A percentile compares a stretch with the other conserved stretches of the same genome.
Evolutionary conservation across 2,113 vertebrate genomes (phyloP).

Genomic region (Ivindomyrus marchei): DNA sequence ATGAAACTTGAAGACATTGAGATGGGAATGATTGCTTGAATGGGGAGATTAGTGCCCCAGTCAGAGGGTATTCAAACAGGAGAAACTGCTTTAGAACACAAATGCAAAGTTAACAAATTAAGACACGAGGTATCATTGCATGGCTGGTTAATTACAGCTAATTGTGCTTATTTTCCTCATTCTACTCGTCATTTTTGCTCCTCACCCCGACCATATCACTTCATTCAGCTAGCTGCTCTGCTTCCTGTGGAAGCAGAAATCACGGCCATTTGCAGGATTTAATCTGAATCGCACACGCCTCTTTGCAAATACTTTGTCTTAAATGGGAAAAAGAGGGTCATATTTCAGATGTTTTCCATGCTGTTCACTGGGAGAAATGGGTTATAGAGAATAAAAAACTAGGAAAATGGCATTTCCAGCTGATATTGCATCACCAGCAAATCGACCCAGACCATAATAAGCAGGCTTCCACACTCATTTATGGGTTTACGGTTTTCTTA

Average conservation of each 20-base stretch:
- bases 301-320: background rate
- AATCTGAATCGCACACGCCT: background rate
- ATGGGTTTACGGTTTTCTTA: background rate
- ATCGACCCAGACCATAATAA: background rate
- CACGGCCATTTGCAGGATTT: background rate
- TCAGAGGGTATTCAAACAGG: background rate
- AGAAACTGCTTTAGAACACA: background rate
- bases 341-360: background rate
- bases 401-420: background rate
- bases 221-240: background rate
- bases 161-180: background rate
- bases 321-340: background rate
- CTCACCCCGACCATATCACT: background rate
- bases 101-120: background rate
- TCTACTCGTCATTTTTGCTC: too few species aligned
- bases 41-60: background rate
- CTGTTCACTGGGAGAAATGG: background rate
- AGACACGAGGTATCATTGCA: background rate
- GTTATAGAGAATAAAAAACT: background rate
- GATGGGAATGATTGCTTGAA: slow-evolving; percentile 8
- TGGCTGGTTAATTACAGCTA: background rate
- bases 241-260: background rate
- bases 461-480: background rate
- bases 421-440: background rate
- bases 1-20: slow-evolving; percentile 1